Evolutionary conservation across 1,140 invertebrate species (phyloP).

Genomic region (Anastrepha obliqua): DNA sequence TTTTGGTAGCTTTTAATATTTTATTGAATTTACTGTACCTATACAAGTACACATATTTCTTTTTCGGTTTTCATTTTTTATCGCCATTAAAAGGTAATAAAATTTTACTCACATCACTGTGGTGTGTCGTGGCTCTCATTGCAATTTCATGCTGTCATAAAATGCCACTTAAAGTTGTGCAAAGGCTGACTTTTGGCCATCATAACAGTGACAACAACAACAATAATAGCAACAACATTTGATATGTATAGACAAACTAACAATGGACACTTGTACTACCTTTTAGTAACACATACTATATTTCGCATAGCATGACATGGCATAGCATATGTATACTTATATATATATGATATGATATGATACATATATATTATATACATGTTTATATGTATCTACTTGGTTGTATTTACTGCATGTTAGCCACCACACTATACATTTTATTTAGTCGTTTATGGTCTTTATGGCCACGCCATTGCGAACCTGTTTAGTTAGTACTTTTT

Average conservation of each 20-base stretch:
- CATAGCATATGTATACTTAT: background rate
- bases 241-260: background rate
- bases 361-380: no score
- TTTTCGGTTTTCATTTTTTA: background rate
- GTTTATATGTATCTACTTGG: no score
- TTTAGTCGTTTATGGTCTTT: slow-evolving; percentile 9
- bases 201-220: background rate
- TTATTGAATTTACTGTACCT: background rate
- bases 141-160: slow-evolving; percentile 32
- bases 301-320: background rate
- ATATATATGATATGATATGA: no score
- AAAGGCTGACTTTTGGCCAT: slow-evolving; percentile 23
- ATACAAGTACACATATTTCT: background rate
- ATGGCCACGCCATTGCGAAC: background rate
- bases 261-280: background rate
- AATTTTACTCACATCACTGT: background rate
- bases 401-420: no score
- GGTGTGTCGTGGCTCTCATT: background rate
- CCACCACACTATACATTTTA: no score
- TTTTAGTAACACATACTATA: slow-evolving; percentile 13
- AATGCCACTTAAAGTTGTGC: background rate
- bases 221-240: background rate
- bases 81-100: background rate
- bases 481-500: slow-evolving; percentile 28
- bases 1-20: background rate